These are phyloP conservation scores for Caradrina kadenii DNA, from an alignment of 2,888 invertebrate genomes.

Conservation along the genomic window DNA sequence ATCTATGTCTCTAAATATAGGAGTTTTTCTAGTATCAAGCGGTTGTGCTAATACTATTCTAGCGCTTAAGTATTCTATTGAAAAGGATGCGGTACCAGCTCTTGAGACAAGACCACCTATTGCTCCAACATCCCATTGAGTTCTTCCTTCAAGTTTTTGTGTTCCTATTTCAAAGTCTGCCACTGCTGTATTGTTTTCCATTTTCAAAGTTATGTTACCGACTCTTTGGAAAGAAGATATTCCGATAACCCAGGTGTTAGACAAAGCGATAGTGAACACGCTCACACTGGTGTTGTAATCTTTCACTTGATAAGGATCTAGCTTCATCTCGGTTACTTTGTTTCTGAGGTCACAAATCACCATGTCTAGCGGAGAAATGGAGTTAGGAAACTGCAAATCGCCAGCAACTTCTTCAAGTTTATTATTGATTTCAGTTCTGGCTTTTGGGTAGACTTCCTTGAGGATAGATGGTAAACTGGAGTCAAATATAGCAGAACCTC, in stretches of 20 bases:
- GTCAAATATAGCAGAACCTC: conserved; percentile 95
- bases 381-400: conserved; percentile 94
- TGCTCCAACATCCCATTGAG: conserved; percentile 94
- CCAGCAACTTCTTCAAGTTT: conserved; percentile 93
- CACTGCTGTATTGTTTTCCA: conserved; percentile 93
- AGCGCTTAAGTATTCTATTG: conserved; percentile 94
- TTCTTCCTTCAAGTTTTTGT: conserved; percentile 93
- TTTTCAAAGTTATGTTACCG: conserved; percentile 93
- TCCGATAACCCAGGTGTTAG: conserved; percentile 94
- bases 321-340: conserved; percentile 91
- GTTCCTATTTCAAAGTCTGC: conserved; percentile 94
- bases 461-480: conserved; percentile 96
- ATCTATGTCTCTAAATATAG: conserved; percentile 93
- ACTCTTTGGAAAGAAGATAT: conserved; percentile 95
- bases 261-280: conserved; percentile 92
- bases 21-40: conserved; percentile 93
- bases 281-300: conserved; percentile 94
- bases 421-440: conserved; percentile 93
- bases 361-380: conserved; percentile 96
- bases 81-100: conserved; percentile 94
- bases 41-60: conserved; percentile 93
- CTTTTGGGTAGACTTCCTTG: conserved; percentile 93
- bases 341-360: conserved; percentile 94
- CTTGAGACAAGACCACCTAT: conserved; percentile 92
- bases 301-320: conserved; percentile 94